A percentile compares a stretch with the other conserved stretches of the same genome.
phyloP scores from a whole-genome alignment of 2,797 vertebrate species.

The Erethizon dorsatum region DNA sequence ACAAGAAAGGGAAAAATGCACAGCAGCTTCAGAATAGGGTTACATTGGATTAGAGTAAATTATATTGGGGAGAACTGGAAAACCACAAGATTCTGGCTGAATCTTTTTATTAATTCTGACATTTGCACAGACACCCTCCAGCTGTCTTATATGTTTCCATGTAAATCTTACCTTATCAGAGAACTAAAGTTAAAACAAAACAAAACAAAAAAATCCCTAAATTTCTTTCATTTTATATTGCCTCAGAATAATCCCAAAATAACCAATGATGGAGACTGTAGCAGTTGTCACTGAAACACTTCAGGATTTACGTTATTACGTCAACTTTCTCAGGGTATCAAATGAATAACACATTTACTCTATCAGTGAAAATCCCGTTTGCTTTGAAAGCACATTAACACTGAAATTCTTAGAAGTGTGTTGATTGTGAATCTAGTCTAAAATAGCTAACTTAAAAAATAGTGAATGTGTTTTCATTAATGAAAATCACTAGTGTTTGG shows the following conservation, averaged over 20 bases:
- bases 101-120: background rate
- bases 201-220: background rate
- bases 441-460: background rate
- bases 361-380: background rate
- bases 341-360: background rate
- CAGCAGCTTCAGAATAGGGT: background rate
- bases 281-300: background rate
- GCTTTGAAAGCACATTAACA: slow-evolving; percentile 25
- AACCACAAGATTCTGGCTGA: background rate
- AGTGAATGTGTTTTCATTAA: background rate
- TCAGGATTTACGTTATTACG: background rate
- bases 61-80: background rate
- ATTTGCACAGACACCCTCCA: background rate
- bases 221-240: slow-evolving; percentile 13
- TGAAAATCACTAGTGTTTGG: background rate
- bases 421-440: slow-evolving; percentile 40
- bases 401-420: background rate
- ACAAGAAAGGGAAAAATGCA: background rate
- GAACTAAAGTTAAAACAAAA: slow-evolving; percentile 52
- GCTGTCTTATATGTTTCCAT: background rate
- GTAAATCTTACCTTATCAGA: background rate
- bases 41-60: background rate
- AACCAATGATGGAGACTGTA: background rate
- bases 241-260: background rate
- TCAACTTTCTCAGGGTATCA: background rate